These are phyloP conservation scores for Endomychus coccineus DNA, from an alignment of 2,888 invertebrate genomes.

Conservation along the genomic window DNA sequence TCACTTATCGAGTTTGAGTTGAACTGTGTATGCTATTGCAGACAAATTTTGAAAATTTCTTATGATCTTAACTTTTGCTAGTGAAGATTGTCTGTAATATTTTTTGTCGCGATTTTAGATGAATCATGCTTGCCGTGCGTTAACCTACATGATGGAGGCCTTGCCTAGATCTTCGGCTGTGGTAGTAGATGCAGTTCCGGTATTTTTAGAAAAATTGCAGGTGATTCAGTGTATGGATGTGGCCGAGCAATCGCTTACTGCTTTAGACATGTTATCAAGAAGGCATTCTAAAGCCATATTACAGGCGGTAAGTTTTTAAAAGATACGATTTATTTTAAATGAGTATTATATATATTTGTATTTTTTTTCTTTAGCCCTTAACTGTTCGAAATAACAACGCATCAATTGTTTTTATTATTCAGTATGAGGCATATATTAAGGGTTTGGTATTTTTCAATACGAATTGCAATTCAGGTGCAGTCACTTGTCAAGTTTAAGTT, in stretches of 20 bases:
- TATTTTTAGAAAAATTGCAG: conserved; percentile 93
- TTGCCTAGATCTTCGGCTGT: conserved; percentile 92
- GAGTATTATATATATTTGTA: no score
- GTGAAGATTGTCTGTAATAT: not conserved
- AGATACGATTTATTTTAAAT: no score
- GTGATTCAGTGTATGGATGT: conserved; percentile 99
- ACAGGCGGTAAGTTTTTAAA: conserved; percentile 77
- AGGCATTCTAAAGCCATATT: conserved; percentile 95
- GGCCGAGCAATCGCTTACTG: conserved; percentile 96
- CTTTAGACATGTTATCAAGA: conserved; percentile 92
- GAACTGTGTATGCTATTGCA: conserved; percentile 32
- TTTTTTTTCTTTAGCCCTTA: no score
- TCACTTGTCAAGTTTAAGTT: no score
- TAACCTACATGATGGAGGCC: conserved; percentile 99
- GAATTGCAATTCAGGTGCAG: no score
- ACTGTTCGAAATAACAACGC: no score
- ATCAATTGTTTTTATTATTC: no score
- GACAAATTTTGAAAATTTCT: conserved; percentile 18
- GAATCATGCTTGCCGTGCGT: conserved; percentile 97
- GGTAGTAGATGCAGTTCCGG: conserved; percentile 94
- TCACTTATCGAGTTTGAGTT: conserved; percentile 25
- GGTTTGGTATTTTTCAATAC: no score
- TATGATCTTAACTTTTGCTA: not conserved
- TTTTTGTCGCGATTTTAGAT: conserved; percentile 51
- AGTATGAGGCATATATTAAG: no score